Conservation (phyloP, 2,888 invertebrate species). For the Acronicta aceris region DNA sequence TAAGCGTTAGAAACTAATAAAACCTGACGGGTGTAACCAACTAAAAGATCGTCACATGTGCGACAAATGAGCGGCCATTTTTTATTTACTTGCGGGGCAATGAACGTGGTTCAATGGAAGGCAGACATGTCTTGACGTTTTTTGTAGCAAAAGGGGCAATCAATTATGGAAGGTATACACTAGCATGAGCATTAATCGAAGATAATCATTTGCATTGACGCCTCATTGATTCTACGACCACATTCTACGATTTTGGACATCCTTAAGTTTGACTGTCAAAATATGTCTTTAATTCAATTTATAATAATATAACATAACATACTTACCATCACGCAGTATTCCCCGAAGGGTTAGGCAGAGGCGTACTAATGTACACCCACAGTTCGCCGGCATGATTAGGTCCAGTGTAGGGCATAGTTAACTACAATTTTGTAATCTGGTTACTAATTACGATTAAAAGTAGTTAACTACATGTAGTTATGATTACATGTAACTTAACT, state of each 20-base stretch:
- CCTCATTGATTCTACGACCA: constrained; percentile 5
- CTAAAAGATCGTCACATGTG: constrained; percentile 72
- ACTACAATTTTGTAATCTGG: too few relatives aligned
- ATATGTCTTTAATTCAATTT: neutral
- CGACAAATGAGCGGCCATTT: constrained; percentile 74
- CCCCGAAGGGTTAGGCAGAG: too few relatives aligned
- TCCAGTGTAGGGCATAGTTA: too few relatives aligned
- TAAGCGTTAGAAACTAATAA: constrained; percentile 62
- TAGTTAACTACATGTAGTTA: too few relatives aligned
- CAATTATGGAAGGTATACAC: constrained; percentile 15
- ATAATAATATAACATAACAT: too few relatives aligned
- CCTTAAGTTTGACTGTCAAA: neutral
- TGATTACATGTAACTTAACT: too few relatives aligned
- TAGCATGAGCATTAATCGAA: constrained; percentile 3
- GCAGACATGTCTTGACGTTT: constrained; percentile 13
- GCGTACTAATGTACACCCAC: too few relatives aligned
- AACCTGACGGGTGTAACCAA: constrained; percentile 58
- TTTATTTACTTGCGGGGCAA: constrained; percentile 66
- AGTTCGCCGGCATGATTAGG: too few relatives aligned
- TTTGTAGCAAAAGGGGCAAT: constrained; percentile 21
- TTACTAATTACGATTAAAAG: too few relatives aligned
- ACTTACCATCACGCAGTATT: too few relatives aligned
- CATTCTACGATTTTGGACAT: constrained; percentile 3
- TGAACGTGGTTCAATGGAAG: constrained; percentile 46
- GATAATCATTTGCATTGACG: constrained; percentile 5